Percentiles rank a stretch among this genome's conserved stretches.
Conservation (phyloP, 2,797 vertebrate species). For the Pangasius djambal region DNA sequence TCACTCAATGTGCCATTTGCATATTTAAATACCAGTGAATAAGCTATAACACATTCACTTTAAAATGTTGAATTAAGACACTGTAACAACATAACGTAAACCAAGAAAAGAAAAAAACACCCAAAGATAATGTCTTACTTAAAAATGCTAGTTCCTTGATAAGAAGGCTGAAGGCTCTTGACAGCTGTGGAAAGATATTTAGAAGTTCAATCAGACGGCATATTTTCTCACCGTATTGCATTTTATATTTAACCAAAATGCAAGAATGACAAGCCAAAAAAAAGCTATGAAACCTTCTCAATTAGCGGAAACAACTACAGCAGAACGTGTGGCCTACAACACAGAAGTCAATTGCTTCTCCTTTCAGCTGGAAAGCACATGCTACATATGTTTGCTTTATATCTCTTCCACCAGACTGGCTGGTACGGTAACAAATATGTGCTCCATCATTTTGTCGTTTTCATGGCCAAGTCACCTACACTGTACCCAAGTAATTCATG, state of each 20-base stretch:
- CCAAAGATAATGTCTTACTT: conserved; percentile 9
- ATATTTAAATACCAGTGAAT: not conserved
- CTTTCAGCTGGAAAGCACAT: not conserved
- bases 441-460: no score
- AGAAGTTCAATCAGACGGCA: not conserved
- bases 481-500: no score
- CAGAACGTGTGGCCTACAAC: not conserved
- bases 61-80: not conserved
- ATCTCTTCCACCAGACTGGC: not conserved
- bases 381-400: not conserved
- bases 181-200: conserved; percentile 20
- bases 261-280: not conserved
- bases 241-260: not conserved
- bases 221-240: not conserved
- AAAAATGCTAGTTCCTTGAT: conserved; percentile 1
- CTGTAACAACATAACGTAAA: not conserved
- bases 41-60: not conserved
- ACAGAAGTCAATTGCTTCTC: not conserved
- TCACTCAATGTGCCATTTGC: not conserved
- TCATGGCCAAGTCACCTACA: no score
- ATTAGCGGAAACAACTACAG: not conserved
- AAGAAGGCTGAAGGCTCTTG: conserved; percentile 7
- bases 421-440: no score
- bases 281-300: not conserved
- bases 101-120: not conserved